A percentile compares a stretch with the other conserved stretches of the same genome.
Conservation (phyloP, 2,888 invertebrate species). For the Pilophorus perplexus region DNA sequence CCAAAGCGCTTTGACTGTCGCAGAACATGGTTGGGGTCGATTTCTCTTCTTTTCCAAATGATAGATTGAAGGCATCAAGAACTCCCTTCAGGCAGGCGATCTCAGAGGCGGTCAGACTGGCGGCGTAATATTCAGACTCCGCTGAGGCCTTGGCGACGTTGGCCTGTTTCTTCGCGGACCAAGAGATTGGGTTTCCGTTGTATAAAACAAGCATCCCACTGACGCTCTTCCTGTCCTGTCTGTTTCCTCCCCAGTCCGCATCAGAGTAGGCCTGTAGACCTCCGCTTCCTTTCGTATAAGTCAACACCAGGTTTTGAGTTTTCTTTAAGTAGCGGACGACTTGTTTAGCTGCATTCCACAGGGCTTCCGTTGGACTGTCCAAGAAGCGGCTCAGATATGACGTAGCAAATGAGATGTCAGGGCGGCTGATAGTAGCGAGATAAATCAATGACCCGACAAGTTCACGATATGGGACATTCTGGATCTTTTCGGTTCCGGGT, state of each 20-base stretch:
- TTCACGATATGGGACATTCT: constrained; percentile 34
- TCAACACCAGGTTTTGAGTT: neutral
- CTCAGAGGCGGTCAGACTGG: neutral
- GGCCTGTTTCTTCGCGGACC: constrained; percentile 38
- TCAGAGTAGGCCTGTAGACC: constrained; percentile 11
- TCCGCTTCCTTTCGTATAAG: neutral
- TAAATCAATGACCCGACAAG: constrained; percentile 39
- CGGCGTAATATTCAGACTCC: constrained; percentile 26
- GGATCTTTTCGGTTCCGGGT: constrained; percentile 6
- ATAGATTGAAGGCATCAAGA: neutral
- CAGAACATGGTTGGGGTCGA: neutral
- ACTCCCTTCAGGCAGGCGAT: constrained; percentile 1
- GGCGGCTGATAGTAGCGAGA: constrained; percentile 3
- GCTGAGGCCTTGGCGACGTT: constrained; percentile 13
- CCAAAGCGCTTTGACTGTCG: constrained; percentile 8
- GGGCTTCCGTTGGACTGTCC: neutral
- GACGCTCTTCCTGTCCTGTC: constrained; percentile 21
- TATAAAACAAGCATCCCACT: constrained; percentile 36
- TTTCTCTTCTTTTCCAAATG: no score
- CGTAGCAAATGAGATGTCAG: constrained; percentile 6
- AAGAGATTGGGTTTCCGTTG: constrained; percentile 30
- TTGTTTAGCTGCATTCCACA: neutral
- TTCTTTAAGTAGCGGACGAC: neutral
- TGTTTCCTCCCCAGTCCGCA: constrained; percentile 9
- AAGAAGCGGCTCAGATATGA: constrained; percentile 5